Percentiles rank a stretch among this genome's conserved stretches.
These are phyloP conservation scores for Nemopilema nomurai DNA, from an alignment of 30 jellyfish, hydroid and myxozoan species.

Conservation along the genomic window DNA sequence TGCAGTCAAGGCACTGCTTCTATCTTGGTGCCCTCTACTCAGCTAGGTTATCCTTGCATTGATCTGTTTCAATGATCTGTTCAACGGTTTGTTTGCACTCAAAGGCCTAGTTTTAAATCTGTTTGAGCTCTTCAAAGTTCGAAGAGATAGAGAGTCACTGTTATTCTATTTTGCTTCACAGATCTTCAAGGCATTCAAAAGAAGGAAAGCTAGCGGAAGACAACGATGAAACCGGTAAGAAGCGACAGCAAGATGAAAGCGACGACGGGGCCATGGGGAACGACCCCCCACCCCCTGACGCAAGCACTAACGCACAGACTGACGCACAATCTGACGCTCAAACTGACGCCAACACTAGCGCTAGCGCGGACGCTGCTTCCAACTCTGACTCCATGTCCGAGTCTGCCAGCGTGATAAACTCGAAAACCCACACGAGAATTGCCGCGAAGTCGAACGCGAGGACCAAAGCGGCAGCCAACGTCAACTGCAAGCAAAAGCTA, in stretches of 20 bases:
- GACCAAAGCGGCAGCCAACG: slow-evolving; percentile 99
- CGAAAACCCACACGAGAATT: slow-evolving; percentile 90
- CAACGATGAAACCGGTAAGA: slow-evolving; percentile 82
- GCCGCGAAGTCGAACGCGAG: slow-evolving; percentile 96
- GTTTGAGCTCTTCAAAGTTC: no score
- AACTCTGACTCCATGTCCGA: slow-evolving; percentile 81
- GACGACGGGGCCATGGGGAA: slow-evolving; percentile 63
- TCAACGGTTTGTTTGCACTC: no score
- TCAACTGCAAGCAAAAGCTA: slow-evolving; percentile 88
- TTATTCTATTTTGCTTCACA: neutral
- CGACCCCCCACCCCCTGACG: slow-evolving; percentile 52
- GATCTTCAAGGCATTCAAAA: slow-evolving; percentile 31
- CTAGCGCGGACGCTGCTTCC: slow-evolving; percentile 82
- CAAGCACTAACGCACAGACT: slow-evolving; percentile 58
- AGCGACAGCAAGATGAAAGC: slow-evolving; percentile 52
- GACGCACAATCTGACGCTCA: slow-evolving; percentile 77
- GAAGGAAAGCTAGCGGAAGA: slow-evolving; percentile 9
- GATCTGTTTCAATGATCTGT: no score
- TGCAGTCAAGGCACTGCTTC: no score
- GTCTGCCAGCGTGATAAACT: slow-evolving; percentile 88
- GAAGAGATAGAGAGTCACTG: no score
- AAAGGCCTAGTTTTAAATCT: no score
- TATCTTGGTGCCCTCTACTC: no score
- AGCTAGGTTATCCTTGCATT: no score
- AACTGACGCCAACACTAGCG: slow-evolving; percentile 52